A percentile compares a stretch with the other conserved stretches of the same genome.
Conservation (phyloP, 2,888 invertebrate species). For the Rhingia rostrata region DNA sequence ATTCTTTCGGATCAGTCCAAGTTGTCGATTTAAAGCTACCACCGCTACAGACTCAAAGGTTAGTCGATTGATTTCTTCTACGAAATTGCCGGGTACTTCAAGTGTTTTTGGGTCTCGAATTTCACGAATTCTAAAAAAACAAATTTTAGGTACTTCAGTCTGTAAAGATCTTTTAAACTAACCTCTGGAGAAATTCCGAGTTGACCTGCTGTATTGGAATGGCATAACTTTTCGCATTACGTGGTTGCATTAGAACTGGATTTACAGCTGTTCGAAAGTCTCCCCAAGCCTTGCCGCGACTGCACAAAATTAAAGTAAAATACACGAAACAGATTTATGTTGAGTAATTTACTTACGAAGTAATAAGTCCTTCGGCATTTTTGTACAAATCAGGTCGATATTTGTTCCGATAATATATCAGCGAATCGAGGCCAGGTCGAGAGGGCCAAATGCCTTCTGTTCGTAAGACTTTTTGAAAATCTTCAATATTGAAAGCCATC, state of each 20-base stretch:
- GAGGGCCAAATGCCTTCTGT: constrained; percentile 83
- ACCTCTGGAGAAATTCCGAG: constrained; percentile 80
- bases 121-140: constrained; percentile 78
- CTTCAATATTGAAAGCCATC: constrained; percentile 83
- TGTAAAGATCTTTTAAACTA: neutral
- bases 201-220: constrained; percentile 84
- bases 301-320: constrained; percentile 76
- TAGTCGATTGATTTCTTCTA: constrained; percentile 84
- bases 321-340: too few species aligned
- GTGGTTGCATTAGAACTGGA: constrained; percentile 87
- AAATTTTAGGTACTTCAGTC: neutral
- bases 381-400: constrained; percentile 75
- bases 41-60: constrained; percentile 84
- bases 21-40: constrained; percentile 82
- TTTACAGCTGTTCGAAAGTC: constrained; percentile 87
- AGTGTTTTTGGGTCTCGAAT: constrained; percentile 78
- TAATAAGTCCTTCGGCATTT: constrained; percentile 69
- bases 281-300: constrained; percentile 87
- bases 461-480: constrained; percentile 83
- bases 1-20: constrained; percentile 78
- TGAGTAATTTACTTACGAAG: constrained; percentile 52
- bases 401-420: constrained; percentile 81
- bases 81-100: constrained; percentile 83
- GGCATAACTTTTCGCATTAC: constrained; percentile 84
- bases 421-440: constrained; percentile 80